phyloP scores from a whole-genome alignment of 2,113 vertebrate species.

The Microcebus tavaratra region DNA sequence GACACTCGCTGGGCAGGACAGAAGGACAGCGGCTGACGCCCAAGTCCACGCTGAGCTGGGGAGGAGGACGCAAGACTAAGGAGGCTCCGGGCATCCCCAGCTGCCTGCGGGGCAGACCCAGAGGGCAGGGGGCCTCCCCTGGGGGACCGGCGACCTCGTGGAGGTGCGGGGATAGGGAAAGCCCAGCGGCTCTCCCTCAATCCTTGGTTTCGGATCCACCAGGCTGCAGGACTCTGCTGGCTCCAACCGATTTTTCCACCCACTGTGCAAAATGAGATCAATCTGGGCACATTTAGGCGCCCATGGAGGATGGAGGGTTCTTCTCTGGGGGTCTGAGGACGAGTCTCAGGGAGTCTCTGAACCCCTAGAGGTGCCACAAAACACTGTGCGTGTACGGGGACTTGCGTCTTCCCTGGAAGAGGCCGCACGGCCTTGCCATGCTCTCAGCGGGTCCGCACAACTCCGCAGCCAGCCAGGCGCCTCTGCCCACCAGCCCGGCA shows the following conservation, averaged over 20 bases:
- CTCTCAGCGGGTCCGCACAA: not conserved
- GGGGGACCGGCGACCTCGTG: not conserved
- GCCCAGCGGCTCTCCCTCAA: no score
- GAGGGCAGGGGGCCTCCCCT: not conserved
- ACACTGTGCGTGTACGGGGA: not conserved
- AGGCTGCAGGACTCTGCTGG: accelerated
- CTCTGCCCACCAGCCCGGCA: accelerated
- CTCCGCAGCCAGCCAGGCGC: no score
- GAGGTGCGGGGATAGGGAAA: no score
- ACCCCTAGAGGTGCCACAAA: not conserved
- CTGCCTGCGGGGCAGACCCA: not conserved
- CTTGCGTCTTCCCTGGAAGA: not conserved
- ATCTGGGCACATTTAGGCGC: accelerated
- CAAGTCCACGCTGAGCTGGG: accelerated
- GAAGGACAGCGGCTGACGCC: no score
- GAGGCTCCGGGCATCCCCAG: no score
- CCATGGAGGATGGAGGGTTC: not conserved
- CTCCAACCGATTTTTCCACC: accelerated
- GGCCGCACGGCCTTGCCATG: not conserved
- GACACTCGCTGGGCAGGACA: not conserved
- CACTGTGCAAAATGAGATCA: not conserved
- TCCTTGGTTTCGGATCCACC: not conserved
- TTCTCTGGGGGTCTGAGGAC: not conserved
- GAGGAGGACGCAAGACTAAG: not conserved
- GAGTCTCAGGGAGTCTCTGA: not conserved